Percentiles rank a stretch among this genome's conserved stretches.
These are phyloP conservation scores for Microtus oregoni DNA, from an alignment of 2,113 vertebrate species.

Conservation along the genomic window DNA sequence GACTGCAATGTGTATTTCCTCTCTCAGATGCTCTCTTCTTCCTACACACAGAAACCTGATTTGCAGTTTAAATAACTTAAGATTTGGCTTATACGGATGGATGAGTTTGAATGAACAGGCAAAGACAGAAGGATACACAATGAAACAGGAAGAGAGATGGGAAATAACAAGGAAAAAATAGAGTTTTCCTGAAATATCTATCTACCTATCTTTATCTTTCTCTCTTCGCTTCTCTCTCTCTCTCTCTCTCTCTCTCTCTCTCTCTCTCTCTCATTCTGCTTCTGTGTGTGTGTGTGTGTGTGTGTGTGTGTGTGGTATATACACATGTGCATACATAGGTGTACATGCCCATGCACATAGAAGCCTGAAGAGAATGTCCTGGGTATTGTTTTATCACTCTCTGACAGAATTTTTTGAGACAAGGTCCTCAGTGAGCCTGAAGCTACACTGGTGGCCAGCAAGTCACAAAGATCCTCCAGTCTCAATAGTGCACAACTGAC, in stretches of 20 bases:
- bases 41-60: neutral
- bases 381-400: neutral
- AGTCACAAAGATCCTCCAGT: neutral
- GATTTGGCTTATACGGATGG: neutral
- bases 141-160: neutral
- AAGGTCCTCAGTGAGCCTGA: too few relatives aligned
- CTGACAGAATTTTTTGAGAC: neutral
- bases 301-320: too few relatives aligned
- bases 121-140: neutral
- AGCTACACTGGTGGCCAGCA: neutral
- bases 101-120: neutral
- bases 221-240: neutral
- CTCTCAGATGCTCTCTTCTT: neutral
- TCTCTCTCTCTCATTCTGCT: neutral
- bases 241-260: neutral
- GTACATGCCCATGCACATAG: neutral
- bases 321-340: too few relatives aligned
- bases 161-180: neutral
- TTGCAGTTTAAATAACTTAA: neutral
- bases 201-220: neutral
- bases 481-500: too few relatives aligned
- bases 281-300: too few relatives aligned
- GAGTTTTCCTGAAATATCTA: neutral
- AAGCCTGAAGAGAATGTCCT: neutral
- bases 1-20: neutral